Evolutionary conservation across 1,140 invertebrate genomes (phyloP).

Genomic region (Zaprionus tsacasi): DNA sequence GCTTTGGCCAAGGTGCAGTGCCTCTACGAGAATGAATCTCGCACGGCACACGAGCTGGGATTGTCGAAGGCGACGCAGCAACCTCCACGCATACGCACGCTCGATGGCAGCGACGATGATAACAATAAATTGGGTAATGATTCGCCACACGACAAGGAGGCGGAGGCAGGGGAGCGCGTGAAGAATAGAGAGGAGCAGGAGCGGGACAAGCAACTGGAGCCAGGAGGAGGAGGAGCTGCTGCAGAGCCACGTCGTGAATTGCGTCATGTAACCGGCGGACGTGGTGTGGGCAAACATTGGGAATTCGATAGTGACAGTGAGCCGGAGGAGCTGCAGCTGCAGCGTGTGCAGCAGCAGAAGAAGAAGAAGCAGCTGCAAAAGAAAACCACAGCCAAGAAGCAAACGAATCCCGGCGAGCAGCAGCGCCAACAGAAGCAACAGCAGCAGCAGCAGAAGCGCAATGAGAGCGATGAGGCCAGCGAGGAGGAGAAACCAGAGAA

Average conservation of each 20-base stretch:
- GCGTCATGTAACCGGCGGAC: constrained; percentile 89
- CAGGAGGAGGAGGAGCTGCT: neutral
- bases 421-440: neutral
- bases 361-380: constrained; percentile 63
- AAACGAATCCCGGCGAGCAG: constrained; percentile 2
- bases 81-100: constrained; percentile 71
- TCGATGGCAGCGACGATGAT: constrained; percentile 76
- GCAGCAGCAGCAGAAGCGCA: constrained; percentile 40
- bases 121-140: constrained; percentile 52
- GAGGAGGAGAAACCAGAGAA: constrained; percentile 28
- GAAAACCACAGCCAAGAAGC: constrained; percentile 53
- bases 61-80: constrained; percentile 82
- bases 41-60: constrained; percentile 88
- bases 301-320: constrained; percentile 87
- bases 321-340: constrained; percentile 74
- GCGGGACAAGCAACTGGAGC: constrained; percentile 14
- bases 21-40: constrained; percentile 94
- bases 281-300: constrained; percentile 92
- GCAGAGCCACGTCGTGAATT: constrained; percentile 86
- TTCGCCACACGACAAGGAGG: constrained; percentile 36
- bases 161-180: neutral
- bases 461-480: constrained; percentile 48
- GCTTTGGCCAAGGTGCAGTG: constrained; percentile 96
- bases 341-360: constrained; percentile 52
- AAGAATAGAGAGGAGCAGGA: neutral